Evolutionary conservation across 1,140 invertebrate genomes (phyloP).

Genomic region (Hycleus cichorii): DNA sequence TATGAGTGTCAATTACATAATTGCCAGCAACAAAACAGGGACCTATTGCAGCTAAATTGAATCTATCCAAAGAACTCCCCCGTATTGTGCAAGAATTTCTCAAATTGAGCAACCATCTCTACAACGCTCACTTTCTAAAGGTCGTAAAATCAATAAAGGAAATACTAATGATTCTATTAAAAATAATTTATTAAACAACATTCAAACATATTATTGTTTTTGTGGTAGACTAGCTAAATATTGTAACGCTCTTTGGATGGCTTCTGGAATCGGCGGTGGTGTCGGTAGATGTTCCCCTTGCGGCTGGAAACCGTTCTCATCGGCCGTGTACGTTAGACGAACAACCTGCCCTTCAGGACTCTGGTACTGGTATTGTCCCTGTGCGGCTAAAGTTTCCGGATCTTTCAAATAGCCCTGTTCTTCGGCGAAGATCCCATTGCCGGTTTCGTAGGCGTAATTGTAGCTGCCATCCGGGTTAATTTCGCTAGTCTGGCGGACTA

Average conservation of each 20-base stretch:
- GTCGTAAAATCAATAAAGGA: too few species aligned
- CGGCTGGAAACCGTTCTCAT: constrained; percentile 59
- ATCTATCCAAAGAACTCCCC: too few species aligned
- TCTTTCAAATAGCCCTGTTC: constrained; percentile 38
- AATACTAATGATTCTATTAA: too few species aligned
- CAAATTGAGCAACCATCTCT: too few species aligned
- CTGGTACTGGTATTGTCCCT: constrained; percentile 33
- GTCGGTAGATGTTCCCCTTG: constrained; percentile 46
- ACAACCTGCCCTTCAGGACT: constrained; percentile 44
- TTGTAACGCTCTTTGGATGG: constrained; percentile 44
- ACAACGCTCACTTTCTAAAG: too few species aligned
- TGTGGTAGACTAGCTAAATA: constrained; percentile 43
- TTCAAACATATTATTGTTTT: constrained; percentile 4
- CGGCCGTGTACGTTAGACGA: constrained; percentile 54
- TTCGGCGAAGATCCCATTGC: constrained; percentile 48
- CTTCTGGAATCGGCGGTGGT: constrained; percentile 48
- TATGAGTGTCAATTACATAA: too few species aligned
- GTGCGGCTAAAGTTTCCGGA: constrained; percentile 32
- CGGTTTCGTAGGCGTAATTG: constrained; percentile 50
- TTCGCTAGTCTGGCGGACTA: constrained; percentile 50
- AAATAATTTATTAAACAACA: constrained; percentile 2
- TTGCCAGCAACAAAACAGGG: too few species aligned
- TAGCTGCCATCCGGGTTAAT: constrained; percentile 54
- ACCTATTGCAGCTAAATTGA: too few species aligned
- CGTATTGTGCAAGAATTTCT: too few species aligned